Evolutionary conservation across 2,888 invertebrate species (phyloP).

Genomic region (Polymixis flavicincta): DNA sequence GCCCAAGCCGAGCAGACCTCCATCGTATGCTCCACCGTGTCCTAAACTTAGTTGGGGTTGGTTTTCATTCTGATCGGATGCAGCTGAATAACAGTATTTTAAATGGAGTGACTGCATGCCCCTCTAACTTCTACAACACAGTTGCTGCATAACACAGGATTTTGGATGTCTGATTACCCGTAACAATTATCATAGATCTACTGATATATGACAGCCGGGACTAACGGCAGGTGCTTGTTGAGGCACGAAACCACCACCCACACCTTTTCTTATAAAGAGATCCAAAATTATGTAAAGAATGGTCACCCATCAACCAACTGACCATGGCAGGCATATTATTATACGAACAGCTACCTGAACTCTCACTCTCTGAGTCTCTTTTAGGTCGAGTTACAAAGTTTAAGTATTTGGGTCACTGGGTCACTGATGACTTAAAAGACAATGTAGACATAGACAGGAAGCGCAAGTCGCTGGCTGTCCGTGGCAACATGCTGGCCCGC

Average conservation of each 20-base stretch:
- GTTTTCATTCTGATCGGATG: too few relatives aligned
- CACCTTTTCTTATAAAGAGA: neutral
- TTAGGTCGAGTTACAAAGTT: too few relatives aligned
- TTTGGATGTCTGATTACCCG: neutral
- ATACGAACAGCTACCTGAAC: too few relatives aligned
- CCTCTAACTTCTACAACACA: neutral
- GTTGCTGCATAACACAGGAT: neutral
- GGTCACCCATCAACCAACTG: neutral
- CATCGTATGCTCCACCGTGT: too few relatives aligned
- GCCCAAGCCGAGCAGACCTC: too few relatives aligned
- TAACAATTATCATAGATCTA: neutral
- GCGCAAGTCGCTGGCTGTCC: too few relatives aligned
- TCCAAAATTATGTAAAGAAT: neutral
- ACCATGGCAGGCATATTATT: neutral
- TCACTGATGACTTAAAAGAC: too few relatives aligned
- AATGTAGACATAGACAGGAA: too few relatives aligned
- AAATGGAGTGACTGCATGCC: accelerated
- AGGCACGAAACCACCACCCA: neutral
- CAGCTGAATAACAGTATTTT: too few relatives aligned
- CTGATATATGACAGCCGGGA: neutral
- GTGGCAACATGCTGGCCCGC: too few relatives aligned
- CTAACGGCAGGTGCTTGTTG: neutral
- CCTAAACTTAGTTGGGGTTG: neutral
- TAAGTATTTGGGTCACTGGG: too few relatives aligned
- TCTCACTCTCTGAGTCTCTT: too few relatives aligned